Conservation (phyloP, 2,888 invertebrate genomes). For the Tenodera sinensis region DNA sequence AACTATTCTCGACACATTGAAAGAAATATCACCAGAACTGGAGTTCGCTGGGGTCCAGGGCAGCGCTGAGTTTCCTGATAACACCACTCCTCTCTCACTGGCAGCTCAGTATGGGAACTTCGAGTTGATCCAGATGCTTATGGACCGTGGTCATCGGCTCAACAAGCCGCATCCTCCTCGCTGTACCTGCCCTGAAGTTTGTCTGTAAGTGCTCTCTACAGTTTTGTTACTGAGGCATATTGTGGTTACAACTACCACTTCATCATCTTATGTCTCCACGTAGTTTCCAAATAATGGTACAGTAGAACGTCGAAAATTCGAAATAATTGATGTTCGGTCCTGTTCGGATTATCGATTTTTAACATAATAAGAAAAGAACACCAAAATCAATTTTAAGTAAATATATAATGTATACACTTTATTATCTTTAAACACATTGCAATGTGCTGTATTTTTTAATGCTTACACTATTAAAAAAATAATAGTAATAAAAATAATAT, state of each 20-base stretch:
- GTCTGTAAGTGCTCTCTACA: background rate
- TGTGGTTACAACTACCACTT: background rate
- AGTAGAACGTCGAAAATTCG: too few relatives aligned
- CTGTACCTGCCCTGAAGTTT: background rate
- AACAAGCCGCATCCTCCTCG: background rate
- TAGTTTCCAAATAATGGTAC: too few relatives aligned
- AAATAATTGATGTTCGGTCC: too few relatives aligned
- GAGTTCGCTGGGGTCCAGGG: slow-evolving; percentile 47
- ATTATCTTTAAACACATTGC: too few relatives aligned
- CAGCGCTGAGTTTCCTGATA: slow-evolving; percentile 61
- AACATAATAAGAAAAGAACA: too few relatives aligned
- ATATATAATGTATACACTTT: too few relatives aligned
- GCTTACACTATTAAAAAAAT: too few relatives aligned
- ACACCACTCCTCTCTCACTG: slow-evolving; percentile 65
- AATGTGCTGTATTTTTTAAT: too few relatives aligned
- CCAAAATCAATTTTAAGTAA: too few relatives aligned
- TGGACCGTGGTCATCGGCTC: slow-evolving; percentile 57
- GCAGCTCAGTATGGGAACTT: slow-evolving; percentile 69
- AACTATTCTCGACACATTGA: slow-evolving; percentile 52
- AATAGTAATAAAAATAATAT: too few relatives aligned
- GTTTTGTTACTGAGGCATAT: background rate
- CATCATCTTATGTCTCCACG: too few relatives aligned
- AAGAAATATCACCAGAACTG: slow-evolving; percentile 42
- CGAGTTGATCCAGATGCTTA: slow-evolving; percentile 63
- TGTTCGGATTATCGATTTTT: too few relatives aligned